Conservation (phyloP, 92 coral and sea anemone species). For the Muricea muricata region DNA sequence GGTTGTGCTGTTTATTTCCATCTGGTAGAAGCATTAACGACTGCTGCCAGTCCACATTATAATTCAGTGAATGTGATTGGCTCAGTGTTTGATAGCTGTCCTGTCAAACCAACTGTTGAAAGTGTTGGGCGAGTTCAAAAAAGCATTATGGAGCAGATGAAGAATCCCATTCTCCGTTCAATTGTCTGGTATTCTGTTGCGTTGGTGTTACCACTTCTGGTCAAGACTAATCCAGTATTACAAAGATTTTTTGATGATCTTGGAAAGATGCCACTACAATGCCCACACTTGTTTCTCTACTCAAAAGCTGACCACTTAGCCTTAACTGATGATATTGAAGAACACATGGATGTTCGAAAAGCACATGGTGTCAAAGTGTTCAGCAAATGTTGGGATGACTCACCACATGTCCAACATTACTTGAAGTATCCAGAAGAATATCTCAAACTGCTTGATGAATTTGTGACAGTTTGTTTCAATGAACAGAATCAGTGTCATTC, state of each 20-base stretch:
- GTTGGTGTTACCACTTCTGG: slow-evolving; percentile 60
- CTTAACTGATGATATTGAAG: slow-evolving; percentile 72
- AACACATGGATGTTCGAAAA: slow-evolving; percentile 67
- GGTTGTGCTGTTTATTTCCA: slow-evolving; percentile 79
- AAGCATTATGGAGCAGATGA: slow-evolving; percentile 70
- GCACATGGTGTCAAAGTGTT: slow-evolving; percentile 66
- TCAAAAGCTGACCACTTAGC: slow-evolving; percentile 82
- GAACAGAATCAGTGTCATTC: too few species aligned
- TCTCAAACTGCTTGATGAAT: slow-evolving; percentile 57
- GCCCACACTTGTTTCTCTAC: slow-evolving; percentile 76
- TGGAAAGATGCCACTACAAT: slow-evolving; percentile 57
- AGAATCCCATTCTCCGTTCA: slow-evolving; percentile 63
- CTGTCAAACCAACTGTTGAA: slow-evolving; percentile 75
- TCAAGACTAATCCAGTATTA: slow-evolving; percentile 56
- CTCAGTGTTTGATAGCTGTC: slow-evolving; percentile 97
- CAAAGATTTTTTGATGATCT: slow-evolving; percentile 75
- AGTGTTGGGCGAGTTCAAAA: slow-evolving; percentile 72
- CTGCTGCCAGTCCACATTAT: slow-evolving; percentile 45
- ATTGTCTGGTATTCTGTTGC: slow-evolving; percentile 72
- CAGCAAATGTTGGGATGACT: slow-evolving; percentile 83
- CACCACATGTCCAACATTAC: slow-evolving; percentile 91
- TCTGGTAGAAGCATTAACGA: slow-evolving; percentile 69
- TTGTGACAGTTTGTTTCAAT: slow-evolving; percentile 68
- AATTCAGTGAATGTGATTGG: slow-evolving; percentile 74
- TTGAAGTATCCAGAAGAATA: slow-evolving; percentile 85